Conservation (phyloP, 1,140 invertebrate species). For the Globodera rostochiensis region DNA sequence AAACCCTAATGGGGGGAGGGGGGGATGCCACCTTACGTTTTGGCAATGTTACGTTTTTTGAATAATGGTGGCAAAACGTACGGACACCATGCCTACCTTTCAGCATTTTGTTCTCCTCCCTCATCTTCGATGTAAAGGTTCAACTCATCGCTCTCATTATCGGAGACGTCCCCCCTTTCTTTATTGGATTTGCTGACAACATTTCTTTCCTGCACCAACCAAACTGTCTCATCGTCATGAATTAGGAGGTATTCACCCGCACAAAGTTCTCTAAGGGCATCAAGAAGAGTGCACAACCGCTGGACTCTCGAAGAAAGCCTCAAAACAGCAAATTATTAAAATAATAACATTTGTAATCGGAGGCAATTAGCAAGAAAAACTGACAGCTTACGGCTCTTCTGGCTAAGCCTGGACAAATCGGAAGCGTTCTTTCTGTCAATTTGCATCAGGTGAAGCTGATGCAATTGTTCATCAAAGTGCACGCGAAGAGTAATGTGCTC, state of each 20-base stretch:
- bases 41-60: too few species aligned
- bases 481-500: conserved; percentile 6
- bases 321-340: too few species aligned
- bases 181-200: not conserved
- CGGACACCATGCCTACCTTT: not conserved
- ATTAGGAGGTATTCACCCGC: not conserved
- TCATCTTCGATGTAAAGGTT: not conserved
- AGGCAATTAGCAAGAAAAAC: not conserved
- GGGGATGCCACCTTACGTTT: too few species aligned
- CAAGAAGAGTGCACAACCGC: not conserved
- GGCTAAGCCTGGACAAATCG: not conserved
- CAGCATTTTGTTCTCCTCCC: not conserved
- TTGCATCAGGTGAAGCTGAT: not conserved
- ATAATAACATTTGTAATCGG: too few species aligned
- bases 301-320: not conserved
- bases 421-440: not conserved
- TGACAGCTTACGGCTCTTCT: not conserved
- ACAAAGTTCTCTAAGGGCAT: not conserved
- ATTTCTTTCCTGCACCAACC: not conserved
- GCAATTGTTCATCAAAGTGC: not conserved
- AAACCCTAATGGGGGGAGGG: too few species aligned
- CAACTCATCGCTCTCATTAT: not conserved
- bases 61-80: too few species aligned
- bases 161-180: not conserved
- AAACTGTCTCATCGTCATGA: not conserved